Base-by-base conservation (phyloP, 2,113 vertebrate genomes). In the Paraplagusia blochii region DNA sequence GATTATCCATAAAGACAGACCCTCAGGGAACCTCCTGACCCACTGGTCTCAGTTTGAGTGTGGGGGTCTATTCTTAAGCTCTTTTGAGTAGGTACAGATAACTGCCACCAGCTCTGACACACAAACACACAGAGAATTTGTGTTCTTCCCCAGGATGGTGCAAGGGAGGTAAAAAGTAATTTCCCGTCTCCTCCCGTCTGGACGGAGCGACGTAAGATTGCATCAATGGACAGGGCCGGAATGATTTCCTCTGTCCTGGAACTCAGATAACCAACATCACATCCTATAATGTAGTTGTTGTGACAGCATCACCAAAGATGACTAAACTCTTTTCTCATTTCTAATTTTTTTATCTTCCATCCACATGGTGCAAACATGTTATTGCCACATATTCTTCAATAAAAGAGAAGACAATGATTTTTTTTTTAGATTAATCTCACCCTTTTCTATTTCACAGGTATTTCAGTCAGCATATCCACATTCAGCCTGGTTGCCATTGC, bases 401-500 rank as follows among this genome's bases (percentile, higher is more conserved):
- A 47, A 35, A 33, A 1, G 17, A 9, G 16, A 58, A 19, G 7
- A 0, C 16, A 54, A 72, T 70, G 42, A 68, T 39, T 58, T 11
- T 11, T 36, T 38, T 72, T 48, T 40, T 12, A 53, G 6, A 29
- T 29, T 2, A 29, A 6, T 29, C 6, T 29, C 6, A 4, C 2
- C 22, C 6, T 6, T 29, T 29, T 29, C 22, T 29, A 29, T 29
- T 56, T 35, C 44, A 6, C 90, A 98, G 96, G 95, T 7, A 90
- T 95, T 67, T 96, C 96, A 0, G 95, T 98, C 17, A 95, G 95
- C 18, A 95, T 98, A 55, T 98, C 96, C 63, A 98, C 95, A 8
- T 93, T 98, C 63, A 96, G 93, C 83, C 88, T 98, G 47, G 93
- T 98, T 79, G 96, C 95, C 86, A 98, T 98, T 13, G 94, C 96